Percentiles rank a stretch among this genome's conserved stretches.
These are phyloP conservation scores for Battus philenor DNA, from an alignment of 1,140 invertebrate species.

Conservation along the genomic window DNA sequence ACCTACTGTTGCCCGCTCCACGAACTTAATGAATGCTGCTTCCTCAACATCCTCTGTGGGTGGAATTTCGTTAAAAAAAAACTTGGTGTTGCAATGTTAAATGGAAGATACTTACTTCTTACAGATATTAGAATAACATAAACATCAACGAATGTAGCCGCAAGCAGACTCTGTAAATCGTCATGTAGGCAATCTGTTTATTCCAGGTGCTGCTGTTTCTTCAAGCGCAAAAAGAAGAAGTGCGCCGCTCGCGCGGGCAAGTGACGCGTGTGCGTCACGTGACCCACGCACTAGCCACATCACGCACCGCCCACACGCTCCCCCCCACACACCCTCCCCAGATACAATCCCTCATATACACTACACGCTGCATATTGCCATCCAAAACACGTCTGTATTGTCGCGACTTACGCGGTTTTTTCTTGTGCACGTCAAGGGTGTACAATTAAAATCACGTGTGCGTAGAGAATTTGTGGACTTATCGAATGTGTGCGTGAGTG, in stretches of 20 bases:
- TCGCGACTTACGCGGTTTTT: too few relatives aligned
- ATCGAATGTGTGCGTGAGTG: too few relatives aligned
- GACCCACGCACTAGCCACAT: constrained; percentile 22
- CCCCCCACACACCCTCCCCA: constrained; percentile 13
- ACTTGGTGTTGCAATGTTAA: background rate
- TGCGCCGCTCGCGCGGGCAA: constrained; percentile 83
- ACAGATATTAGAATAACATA: constrained; percentile 1
- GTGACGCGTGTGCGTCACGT: constrained; percentile 78
- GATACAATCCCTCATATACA: background rate
- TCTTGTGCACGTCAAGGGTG: too few relatives aligned
- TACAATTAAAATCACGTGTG: too few relatives aligned
- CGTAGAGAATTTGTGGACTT: too few relatives aligned
- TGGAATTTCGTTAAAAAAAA: too few relatives aligned
- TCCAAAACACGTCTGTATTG: too few relatives aligned
- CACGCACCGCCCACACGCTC: constrained; percentile 14
- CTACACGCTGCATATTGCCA: too few relatives aligned
- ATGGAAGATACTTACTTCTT: too few relatives aligned
- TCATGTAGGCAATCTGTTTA: constrained; percentile 73
- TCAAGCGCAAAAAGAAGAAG: constrained; percentile 98
- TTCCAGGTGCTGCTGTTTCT: constrained; percentile 97
- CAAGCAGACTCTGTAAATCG: constrained; percentile 68
- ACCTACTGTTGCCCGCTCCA: too few relatives aligned
- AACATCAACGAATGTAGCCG: constrained; percentile 10
- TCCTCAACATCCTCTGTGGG: too few relatives aligned
- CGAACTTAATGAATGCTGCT: too few relatives aligned